phyloP scores from a whole-genome alignment of 2,113 vertebrate genomes.

The Okapia johnstoni region DNA sequence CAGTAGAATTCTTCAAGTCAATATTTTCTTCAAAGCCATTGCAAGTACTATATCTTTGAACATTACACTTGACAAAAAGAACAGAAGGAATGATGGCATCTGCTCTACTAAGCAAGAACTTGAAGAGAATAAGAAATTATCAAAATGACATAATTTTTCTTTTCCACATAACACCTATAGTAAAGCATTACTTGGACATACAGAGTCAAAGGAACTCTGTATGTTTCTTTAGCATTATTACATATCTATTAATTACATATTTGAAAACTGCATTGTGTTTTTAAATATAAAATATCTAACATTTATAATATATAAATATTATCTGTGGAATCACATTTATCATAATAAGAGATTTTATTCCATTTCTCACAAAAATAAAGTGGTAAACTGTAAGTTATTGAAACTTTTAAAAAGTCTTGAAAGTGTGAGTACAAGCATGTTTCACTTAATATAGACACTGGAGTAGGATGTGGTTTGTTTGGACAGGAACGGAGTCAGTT shows the following conservation, averaged over 20 bases:
- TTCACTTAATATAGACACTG: background rate
- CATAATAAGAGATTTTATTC: background rate
- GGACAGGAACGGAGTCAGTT: background rate
- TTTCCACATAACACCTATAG: background rate
- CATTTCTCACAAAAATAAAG: background rate
- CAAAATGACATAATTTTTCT: background rate
- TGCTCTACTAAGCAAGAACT: background rate
- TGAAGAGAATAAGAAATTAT: background rate
- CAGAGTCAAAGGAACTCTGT: background rate
- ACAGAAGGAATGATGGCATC: background rate
- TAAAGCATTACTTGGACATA: background rate
- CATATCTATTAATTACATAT: background rate
- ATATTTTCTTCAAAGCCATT: background rate
- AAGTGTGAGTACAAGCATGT: background rate
- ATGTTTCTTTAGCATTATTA: background rate
- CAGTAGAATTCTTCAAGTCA: background rate
- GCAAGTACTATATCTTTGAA: background rate
- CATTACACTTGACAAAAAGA: background rate
- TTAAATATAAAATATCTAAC: background rate
- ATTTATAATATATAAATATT: background rate
- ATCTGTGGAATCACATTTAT: background rate
- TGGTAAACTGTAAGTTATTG: background rate
- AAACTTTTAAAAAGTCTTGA: background rate
- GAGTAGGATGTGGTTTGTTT: background rate
- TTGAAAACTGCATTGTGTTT: background rate